Base-by-base conservation (phyloP, 2,888 invertebrate species). In the Cheilosia impressa region DNA sequence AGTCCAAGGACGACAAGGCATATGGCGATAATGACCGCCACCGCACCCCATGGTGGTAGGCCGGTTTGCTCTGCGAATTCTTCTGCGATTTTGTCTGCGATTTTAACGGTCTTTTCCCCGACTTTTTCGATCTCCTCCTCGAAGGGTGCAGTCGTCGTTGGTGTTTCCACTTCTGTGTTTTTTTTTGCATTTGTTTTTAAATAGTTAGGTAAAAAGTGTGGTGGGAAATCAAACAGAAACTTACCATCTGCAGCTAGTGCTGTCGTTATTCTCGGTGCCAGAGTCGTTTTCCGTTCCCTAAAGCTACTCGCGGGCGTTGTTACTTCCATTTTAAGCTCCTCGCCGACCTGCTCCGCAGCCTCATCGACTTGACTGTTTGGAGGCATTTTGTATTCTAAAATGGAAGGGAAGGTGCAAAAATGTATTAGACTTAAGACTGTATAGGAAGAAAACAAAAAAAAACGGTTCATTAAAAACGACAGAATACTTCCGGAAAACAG, bases 11-110 rank as follows among this genome's bases (percentile, higher is more conserved):
- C 95, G 89, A 97, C 94, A 82, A 96, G 93, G 88, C 94, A 95
- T 84, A 97, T 94, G 89, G 97, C 96, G 91, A 97, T 96, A 89
- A 96, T 94, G 90, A 97, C 96, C 89, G 97, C 95, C 77, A 97
- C 96, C 81, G 97, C 93, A 87, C 95, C 96, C 97, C 97, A 97
- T 89, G 96, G 94, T 88, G 97, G 96, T 91, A 97, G 94, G 87
- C 96, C 96, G 91, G 27, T 27, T 5, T 27, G 27, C 27, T 27
- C 27, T 27, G 27, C 27, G 27, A 96, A 94, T 89, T 95, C 95
- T 83, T 95, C 94, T 38, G 96, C 95, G 45, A 96, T 89, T 38
- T 94, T 94, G 31, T 94, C 94, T 24, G 95, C 93, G 81, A 94
- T 92, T 87, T 95, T 94, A 87, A 92, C 93, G 53, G 81, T 81